A percentile compares a stretch with the other conserved stretches of the same genome.
phyloP scores from a whole-genome alignment of 2,113 vertebrate genomes.

The Bucco capensis region DNA sequence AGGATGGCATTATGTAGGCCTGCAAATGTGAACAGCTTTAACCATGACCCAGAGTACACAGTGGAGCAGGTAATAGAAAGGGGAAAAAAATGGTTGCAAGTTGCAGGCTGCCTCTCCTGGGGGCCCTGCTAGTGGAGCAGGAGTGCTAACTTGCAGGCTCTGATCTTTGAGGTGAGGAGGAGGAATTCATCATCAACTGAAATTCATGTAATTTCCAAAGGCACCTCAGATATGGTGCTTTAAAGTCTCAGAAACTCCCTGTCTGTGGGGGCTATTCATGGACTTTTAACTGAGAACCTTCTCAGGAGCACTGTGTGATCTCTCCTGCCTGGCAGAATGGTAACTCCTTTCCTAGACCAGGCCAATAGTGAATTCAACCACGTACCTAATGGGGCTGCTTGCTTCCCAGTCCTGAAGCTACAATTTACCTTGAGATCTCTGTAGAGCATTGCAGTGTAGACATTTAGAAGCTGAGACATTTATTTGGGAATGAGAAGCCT shows the following conservation, averaged over 20 bases:
- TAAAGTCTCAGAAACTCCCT: neutral
- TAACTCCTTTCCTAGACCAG: too few species aligned
- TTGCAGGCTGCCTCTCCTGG: neutral
- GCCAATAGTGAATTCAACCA: neutral
- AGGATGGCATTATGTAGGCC: neutral
- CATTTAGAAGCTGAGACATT: neutral
- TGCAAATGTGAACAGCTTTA: neutral
- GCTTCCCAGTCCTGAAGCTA: neutral
- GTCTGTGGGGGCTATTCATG: neutral
- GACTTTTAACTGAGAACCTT: neutral
- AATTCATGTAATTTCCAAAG: neutral
- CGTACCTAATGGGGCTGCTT: neutral
- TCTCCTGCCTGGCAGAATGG: neutral
- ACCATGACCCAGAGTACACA: neutral
- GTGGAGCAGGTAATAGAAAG: neutral
- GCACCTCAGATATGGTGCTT: neutral
- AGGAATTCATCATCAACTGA: neutral
- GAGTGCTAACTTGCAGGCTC: neutral
- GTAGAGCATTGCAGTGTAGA: neutral
- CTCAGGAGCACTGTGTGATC: neutral
- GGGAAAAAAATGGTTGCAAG: neutral
- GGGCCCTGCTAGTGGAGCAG: neutral
- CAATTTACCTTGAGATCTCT: neutral
- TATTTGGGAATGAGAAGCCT: constrained; percentile 2
- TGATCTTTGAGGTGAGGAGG: neutral